Conservation (phyloP, 1,140 invertebrate species). For the Heterodera carotae region DNA sequence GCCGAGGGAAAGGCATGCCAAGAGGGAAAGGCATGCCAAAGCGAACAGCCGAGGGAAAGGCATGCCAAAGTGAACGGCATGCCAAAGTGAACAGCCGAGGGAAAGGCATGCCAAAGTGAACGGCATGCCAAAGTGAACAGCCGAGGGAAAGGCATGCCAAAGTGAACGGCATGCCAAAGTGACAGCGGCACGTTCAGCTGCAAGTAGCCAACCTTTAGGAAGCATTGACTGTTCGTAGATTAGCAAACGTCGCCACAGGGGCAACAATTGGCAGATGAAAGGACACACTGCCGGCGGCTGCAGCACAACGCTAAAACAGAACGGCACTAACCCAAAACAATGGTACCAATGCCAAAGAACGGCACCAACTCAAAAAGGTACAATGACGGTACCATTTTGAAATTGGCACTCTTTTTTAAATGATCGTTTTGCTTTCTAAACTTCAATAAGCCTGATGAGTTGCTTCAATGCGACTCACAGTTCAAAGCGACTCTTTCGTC, state of each 20-base stretch:
- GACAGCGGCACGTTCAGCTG: too few species aligned
- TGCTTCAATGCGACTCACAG: background rate
- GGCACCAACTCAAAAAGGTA: too few species aligned
- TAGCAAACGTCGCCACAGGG: constrained; percentile 35
- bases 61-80: constrained; percentile 20
- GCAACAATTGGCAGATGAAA: constrained; percentile 45
- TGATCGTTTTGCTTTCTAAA: too few species aligned
- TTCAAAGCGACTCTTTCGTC: background rate
- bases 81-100: constrained; percentile 31
- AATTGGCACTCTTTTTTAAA: too few species aligned
- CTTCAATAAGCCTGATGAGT: too few species aligned
- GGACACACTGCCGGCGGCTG: constrained; percentile 7
- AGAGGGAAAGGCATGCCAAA: background rate
- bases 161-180: background rate
- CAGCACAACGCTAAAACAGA: background rate
- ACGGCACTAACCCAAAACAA: background rate
- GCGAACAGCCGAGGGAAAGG: too few species aligned
- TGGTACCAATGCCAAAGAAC: background rate
- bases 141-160: too few species aligned
- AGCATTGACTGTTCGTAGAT: constrained; percentile 51
- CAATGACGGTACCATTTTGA: too few species aligned
- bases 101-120: constrained; percentile 13
- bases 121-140: constrained; percentile 11
- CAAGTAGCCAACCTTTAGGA: constrained; percentile 40
- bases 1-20: too few species aligned